Conservation (phyloP, 2,113 vertebrate genomes). For the Podarcis raffonei region DNA sequence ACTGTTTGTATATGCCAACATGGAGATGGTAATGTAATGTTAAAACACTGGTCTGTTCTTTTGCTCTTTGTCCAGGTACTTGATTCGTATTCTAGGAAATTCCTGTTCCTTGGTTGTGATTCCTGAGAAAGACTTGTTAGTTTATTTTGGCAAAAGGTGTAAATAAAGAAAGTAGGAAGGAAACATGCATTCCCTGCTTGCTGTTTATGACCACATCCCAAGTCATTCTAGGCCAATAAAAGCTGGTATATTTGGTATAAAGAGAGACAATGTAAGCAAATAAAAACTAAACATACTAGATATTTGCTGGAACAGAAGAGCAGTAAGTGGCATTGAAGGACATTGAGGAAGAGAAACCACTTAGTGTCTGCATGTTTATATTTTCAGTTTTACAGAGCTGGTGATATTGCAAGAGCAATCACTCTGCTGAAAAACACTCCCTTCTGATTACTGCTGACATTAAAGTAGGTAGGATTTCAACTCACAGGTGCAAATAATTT, state of each 20-base stretch:
- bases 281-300: not conserved
- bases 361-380: not conserved
- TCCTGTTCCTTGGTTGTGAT: not conserved
- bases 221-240: not conserved
- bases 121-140: not conserved
- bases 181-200: not conserved
- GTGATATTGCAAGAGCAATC: not conserved
- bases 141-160: not conserved
- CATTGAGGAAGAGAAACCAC: not conserved
- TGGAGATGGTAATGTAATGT: no score
- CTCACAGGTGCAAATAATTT: not conserved
- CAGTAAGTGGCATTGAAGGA: not conserved
- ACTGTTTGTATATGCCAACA: no score
- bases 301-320: not conserved
- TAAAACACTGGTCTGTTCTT: no score
- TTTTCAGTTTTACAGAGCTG: not conserved
- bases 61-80: no score
- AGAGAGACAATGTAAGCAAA: not conserved
- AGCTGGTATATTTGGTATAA: not conserved
- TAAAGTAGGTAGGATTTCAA: not conserved
- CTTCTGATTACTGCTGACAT: not conserved
- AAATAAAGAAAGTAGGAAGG: not conserved
- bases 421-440: not conserved
- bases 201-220: not conserved
- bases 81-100: not conserved